phyloP scores from a whole-genome alignment of 1,140 invertebrate genomes.

The Homalodisca vitripennis region DNA sequence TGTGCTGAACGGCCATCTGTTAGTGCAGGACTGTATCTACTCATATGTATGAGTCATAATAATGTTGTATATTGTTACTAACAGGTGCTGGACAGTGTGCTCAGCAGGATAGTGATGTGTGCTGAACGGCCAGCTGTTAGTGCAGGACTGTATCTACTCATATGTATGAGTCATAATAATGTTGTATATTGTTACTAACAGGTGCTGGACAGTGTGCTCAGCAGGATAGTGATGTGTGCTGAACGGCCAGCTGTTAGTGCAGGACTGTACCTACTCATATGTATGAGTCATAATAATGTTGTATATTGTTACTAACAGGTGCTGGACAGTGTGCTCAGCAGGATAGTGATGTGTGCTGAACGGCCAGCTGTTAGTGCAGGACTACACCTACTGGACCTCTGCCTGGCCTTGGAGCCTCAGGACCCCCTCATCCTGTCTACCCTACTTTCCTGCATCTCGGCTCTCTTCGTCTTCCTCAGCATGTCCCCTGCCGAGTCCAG shows the following conservation, averaged over 20 bases:
- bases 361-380: conserved; percentile 67
- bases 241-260: conserved; percentile 63
- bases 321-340: conserved; percentile 77
- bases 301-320: conserved; percentile 56
- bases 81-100: conserved; percentile 75
- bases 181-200: no score
- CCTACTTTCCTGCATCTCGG: conserved; percentile 84
- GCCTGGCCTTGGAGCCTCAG: conserved; percentile 69
- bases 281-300: no score
- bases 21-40: conserved; percentile 63
- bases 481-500: conserved; percentile 71
- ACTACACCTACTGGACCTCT: conserved; percentile 70
- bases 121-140: conserved; percentile 62
- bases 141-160: conserved; percentile 68
- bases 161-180: no score
- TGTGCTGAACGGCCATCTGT: conserved; percentile 64
- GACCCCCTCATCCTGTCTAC: conserved; percentile 77
- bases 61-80: no score
- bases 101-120: conserved; percentile 67
- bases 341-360: conserved; percentile 62
- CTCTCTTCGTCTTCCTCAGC: conserved; percentile 85
- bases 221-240: conserved; percentile 65
- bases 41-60: no score
- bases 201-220: conserved; percentile 72
- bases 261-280: conserved; percentile 70